Conservation (phyloP, 2,888 invertebrate genomes). For the Lottia gigantea region DNA sequence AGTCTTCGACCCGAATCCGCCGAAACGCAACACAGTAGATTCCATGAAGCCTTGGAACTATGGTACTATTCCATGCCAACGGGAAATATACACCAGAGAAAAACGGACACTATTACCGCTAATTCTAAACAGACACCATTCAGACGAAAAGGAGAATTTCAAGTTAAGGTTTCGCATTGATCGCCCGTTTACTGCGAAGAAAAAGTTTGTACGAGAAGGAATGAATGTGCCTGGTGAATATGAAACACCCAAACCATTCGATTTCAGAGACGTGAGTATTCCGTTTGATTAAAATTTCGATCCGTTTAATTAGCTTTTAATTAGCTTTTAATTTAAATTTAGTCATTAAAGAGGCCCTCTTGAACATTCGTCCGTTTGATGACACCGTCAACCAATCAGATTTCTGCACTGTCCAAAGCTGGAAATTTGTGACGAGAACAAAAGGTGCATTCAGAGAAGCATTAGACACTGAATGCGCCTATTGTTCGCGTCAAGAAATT, state of each 20-base stretch:
- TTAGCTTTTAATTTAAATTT: no score
- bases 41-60: conserved; percentile 64
- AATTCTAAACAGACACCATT: conserved; percentile 36
- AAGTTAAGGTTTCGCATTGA: conserved; percentile 51
- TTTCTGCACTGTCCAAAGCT: no score
- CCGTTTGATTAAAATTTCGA: no score
- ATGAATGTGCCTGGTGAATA: conserved; percentile 50
- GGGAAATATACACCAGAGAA: conserved; percentile 40
- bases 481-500: no score
- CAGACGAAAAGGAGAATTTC: conserved; percentile 32
- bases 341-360: no score
- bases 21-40: conserved; percentile 61
- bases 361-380: no score
- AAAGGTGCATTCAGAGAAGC: no score
- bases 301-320: no score
- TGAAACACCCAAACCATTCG: conserved; percentile 55
- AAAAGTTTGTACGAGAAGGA: conserved; percentile 54
- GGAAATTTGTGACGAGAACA: no score
- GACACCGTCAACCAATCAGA: no score
- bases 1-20: conserved; percentile 58
- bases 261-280: conserved; percentile 60
- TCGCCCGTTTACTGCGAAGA: conserved; percentile 59
- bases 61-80: conserved; percentile 55
- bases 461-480: no score
- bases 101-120: conserved; percentile 39